A percentile compares a stretch with the other conserved stretches of the same genome.
Conservation (phyloP, 2,888 invertebrate species). For the Adelphocoris suturalis region DNA sequence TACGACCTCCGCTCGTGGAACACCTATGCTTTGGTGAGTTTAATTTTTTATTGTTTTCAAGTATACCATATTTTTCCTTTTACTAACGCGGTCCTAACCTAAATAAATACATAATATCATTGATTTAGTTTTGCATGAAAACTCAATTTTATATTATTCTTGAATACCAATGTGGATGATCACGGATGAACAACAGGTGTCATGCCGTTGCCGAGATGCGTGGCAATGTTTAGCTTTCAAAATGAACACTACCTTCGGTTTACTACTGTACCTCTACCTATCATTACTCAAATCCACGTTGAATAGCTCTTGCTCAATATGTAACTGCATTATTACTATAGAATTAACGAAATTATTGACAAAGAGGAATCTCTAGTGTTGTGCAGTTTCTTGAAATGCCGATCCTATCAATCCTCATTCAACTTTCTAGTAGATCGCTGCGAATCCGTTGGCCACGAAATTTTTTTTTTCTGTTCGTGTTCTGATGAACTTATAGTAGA, state of each 20-base stretch:
- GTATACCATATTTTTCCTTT: neutral
- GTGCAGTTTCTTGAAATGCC: no score
- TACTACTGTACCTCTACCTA: neutral
- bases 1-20: conserved; percentile 64
- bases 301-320: no score
- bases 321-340: no score
- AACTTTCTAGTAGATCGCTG: no score
- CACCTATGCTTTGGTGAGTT: conserved; percentile 60
- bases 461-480: no score
- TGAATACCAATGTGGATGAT: neutral
- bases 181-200: conserved; percentile 5
- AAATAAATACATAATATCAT: neutral
- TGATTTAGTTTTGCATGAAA: neutral
- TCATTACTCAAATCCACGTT: no score
- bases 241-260: neutral
- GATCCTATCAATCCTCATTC: no score
- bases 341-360: no score
- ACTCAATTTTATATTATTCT: neutral
- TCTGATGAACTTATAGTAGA: no score
- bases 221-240: neutral
- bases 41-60: neutral
- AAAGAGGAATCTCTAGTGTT: no score
- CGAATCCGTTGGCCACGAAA: no score
- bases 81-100: neutral
- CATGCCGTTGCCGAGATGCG: neutral